A percentile compares a stretch with the other conserved stretches of the same genome.
Conservation (phyloP, 30 jellyfish, hydroid and myxozoan genomes). For the Nemopilema nomurai region DNA sequence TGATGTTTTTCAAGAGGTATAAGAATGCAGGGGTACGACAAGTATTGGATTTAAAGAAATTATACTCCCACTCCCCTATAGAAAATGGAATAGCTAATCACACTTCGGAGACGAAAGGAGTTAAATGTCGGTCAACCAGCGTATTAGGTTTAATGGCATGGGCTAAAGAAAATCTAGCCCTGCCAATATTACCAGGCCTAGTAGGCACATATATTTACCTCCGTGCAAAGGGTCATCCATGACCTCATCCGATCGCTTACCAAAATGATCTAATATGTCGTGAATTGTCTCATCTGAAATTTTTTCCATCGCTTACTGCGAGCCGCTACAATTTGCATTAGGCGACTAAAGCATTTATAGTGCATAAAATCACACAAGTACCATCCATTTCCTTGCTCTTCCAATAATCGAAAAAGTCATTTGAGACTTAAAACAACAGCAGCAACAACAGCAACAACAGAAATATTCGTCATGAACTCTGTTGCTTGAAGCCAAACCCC, state of each 20-base stretch:
- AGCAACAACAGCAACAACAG: background rate
- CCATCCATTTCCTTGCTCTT: background rate
- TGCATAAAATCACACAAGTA: background rate
- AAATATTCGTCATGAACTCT: no score
- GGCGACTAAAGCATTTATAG: background rate
- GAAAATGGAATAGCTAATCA: no score
- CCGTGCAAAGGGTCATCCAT: background rate
- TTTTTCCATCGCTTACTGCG: slow-evolving; percentile 16
- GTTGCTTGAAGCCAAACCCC: no score
- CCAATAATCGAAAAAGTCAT: background rate
- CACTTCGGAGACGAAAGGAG: no score
- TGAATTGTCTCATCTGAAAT: slow-evolving; percentile 66
- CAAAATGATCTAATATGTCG: slow-evolving; percentile 48
- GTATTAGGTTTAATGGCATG: no score
- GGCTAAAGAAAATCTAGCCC: no score
- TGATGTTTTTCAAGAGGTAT: no score
- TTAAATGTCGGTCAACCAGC: no score
- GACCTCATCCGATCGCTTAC: slow-evolving; percentile 8
- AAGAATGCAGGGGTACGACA: no score
- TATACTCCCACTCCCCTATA: no score
- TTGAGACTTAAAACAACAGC: background rate
- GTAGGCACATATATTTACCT: background rate
- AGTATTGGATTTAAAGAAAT: no score
- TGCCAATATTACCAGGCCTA: no score
- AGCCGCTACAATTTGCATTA: background rate